Evolutionary conservation across 2,113 vertebrate genomes (phyloP).

Genomic region (Ellobius talpinus): DNA sequence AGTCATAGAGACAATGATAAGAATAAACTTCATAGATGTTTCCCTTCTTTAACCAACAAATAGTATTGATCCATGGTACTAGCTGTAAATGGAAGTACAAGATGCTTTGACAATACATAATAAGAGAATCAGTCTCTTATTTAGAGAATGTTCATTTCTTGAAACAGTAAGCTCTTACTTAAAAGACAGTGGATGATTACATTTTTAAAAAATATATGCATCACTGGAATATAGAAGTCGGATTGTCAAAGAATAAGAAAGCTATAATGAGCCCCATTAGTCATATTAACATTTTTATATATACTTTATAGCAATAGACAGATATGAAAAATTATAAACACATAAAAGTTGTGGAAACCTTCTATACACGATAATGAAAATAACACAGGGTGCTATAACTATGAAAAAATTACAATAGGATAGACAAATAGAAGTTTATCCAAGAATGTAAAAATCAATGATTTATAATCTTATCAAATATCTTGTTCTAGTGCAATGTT

Average conservation of each 20-base stretch:
- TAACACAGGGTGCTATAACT: not conserved
- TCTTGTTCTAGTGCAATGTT: not conserved
- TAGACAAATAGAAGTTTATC: not conserved
- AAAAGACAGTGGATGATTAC: not conserved
- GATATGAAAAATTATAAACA: not conserved
- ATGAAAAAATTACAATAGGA: not conserved
- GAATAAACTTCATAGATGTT: not conserved
- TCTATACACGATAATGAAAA: not conserved
- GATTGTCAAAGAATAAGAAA: not conserved
- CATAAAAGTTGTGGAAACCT: not conserved
- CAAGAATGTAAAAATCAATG: not conserved
- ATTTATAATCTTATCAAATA: not conserved
- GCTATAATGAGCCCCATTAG: not conserved
- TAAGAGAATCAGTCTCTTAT: not conserved
- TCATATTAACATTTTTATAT: not conserved
- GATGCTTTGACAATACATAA: not conserved
- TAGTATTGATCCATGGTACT: not conserved
- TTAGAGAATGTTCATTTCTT: not conserved
- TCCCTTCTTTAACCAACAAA: not conserved
- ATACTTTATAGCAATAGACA: not conserved
- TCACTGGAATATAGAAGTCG: not conserved
- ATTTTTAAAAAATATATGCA: not conserved
- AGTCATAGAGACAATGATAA: not conserved
- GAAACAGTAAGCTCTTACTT: not conserved
- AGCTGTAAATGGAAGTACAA: not conserved